Base-by-base conservation (phyloP, 2,797 vertebrate genomes). In the Kryptopterus vitreolus region DNA sequence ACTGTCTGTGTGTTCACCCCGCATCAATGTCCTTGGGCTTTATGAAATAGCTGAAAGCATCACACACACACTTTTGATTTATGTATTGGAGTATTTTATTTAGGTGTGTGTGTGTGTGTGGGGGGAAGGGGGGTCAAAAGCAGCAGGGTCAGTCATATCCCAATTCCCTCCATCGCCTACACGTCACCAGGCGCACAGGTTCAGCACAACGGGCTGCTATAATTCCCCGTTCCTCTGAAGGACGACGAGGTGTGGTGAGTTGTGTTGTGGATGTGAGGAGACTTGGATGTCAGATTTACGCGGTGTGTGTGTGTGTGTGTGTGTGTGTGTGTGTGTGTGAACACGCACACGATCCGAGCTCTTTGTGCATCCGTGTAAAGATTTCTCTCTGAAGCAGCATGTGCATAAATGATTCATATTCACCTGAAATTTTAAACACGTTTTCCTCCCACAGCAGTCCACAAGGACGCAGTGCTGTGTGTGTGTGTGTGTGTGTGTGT, bases 391-490 rank as follows among this genome's bases (percentile, higher is more conserved):
- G 72, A 72, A 81, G 68, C 83, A 77, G 58, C 77, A 73, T 70
- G 22, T 58, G 53, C 68, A 82, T 88, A 71, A 88, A 85, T 82
- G 77, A 87, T 86, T 85, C 74, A 86, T 84, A 68, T 75, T 55
- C 48, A 38, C 78, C 81, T 87, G 71, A 81, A 81, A 85, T 78
- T 85, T 84, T 79, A 82, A 87, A 82, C 68, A 55, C 63, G 61
- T 72, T 81, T 81, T 84, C 62, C 82, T 85, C 58, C 59, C 61
- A 61, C 76, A 50, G 78, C 46, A 85, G 58, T 71, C 29, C 68
- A 63, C 68, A 55, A 79, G 59, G 68, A 76, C 52, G 35, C 31
- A 26, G 18, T 43, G 38, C 48, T 50, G 38, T 59, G 12, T 57
- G 13, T 61, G 57, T 73, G 43, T 38, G 50, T 33, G 20, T 48